Base-by-base conservation (phyloP, 1,140 invertebrate species). In the Delia radicum region DNA sequence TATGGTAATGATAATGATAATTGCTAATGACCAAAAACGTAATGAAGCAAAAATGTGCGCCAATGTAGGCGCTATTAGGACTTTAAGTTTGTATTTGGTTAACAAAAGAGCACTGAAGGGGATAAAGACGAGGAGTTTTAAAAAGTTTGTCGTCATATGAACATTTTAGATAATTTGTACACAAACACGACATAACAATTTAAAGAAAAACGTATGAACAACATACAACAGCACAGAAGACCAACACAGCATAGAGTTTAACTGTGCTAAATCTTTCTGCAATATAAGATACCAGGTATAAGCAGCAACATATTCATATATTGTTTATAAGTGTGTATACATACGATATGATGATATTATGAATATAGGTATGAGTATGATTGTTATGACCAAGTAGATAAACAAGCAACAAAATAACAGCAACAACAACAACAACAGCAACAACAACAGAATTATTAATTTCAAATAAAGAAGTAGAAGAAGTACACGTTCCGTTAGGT, bases 1-100 rank as follows among this genome's bases (percentile, higher is more conserved):
- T 69, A 69, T 69, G 65, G 65, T 69, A 69, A 69, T 69, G 65
- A 69, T 69, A 69, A 69, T 69, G 65, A 69, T 69, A 69, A 69
- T 69, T 69, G 65, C 65, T 69, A 69, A 69, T 69, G 65, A 69
- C 65, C 65, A 69, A 69, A 69, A 69, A 69, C 65, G 65, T 69
- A 69, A 69, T 69, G 65, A 69, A 69, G 65, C 65, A 37, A 69
- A 69, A 69, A 69, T 69, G 65, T 33, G 65, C 65, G 65, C 65
- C 65, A 69, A 69, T 24, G 31, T 33, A 33, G 29, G 65, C 29
- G 65, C 65, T 69, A 33, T 33, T 21, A 67, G 63, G 63, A 67
- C 29, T 67, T 55, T 55, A 21, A 55, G 21, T 18, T 55, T 55
- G n/a, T 13, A 42, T 42, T 33, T 10, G 33, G n/a, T 15, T 42